Evolutionary conservation across 2,888 invertebrate species (phyloP), one percentile per base, ranked within the genome.

Genomic region (Netelia melanura): DNA sequence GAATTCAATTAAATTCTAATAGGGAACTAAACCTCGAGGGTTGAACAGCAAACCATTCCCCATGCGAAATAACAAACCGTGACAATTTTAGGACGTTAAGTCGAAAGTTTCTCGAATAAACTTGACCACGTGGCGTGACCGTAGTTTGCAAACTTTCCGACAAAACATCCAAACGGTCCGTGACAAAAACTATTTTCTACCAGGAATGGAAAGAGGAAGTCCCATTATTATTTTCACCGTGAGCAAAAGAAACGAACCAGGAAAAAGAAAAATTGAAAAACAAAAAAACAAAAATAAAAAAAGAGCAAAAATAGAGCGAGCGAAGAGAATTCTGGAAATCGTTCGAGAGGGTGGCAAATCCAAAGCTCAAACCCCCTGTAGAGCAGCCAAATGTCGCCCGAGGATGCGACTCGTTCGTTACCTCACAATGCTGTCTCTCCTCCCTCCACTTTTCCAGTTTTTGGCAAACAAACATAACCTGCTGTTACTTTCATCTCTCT

Each of bases 401-500:
- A 84, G 77, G 74, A 81, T 84, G 75, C 81, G 81, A 84, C 80
- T 84, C 84, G 70, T 84, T 84, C 81, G 81, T 74, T 64, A 74
- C 62, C 64, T 38, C 67, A 84, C 84, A 84, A 84, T 84, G 64
- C 38, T 38, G 1, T 38, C 3, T 6, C 38, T 6, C 38, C 38
- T 8, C 38, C 38, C 38, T 38, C 6, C 30, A 74, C 71, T 74
- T 48, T 62, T 81, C 61, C 77, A 68, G 61, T 77, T 76, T 44
- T 54, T 68, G 71, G 52, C 11, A 48, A 48, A 48, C 54, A 65
- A 56, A 68, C 56, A 74, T 74, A 77, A 84, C 74, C 77, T 74
- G 77, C 72, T 76, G 81, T 74, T 76, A 82, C 83, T 76, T 79
- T 83, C 52, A 3, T 38, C 56, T 78, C 61, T 48, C 62, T 23